Evolutionary conservation across 2,113 vertebrate species (phyloP).

Genomic region (Sphyrna mokarran): DNA sequence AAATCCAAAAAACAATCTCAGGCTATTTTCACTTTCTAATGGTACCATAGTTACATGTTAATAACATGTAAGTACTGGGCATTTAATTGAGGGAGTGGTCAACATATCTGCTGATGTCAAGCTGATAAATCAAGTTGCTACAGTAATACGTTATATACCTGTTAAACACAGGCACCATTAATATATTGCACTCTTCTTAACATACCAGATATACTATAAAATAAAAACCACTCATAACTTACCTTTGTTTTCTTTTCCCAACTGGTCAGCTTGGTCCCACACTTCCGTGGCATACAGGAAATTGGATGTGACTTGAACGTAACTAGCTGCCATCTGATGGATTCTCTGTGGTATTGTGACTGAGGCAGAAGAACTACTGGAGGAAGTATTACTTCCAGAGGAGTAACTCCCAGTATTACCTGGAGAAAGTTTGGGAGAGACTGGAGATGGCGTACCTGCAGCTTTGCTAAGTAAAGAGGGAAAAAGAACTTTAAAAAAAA

Average conservation of each 20-base stretch:
- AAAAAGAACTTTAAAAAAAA: neutral
- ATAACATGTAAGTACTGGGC: no score
- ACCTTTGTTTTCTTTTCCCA: conserved; percentile 94
- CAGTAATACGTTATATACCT: neutral
- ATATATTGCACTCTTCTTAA: neutral
- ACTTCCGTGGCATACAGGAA: conserved; percentile 96
- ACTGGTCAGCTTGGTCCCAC: conserved; percentile 97
- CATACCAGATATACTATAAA: neutral
- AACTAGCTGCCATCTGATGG: conserved; percentile 98
- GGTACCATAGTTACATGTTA: no score
- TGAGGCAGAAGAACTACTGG: conserved; percentile 82
- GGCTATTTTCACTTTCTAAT: no score
- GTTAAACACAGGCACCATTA: neutral
- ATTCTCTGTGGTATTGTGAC: conserved; percentile 97
- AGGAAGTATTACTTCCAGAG: conserved; percentile 73
- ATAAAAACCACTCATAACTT: neutral
- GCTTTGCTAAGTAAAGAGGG: conserved; percentile 67
- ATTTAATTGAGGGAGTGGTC: no score
- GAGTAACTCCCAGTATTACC: conserved; percentile 85
- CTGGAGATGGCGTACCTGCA: conserved; percentile 89
- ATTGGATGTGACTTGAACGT: conserved; percentile 96
- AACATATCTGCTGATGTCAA: neutral
- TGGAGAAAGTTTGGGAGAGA: conserved; percentile 92
- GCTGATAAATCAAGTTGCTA: neutral
- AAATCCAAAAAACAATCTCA: no score